Percentiles rank a stretch among this genome's conserved stretches.
These are phyloP conservation scores for Pocillopora verrucosa DNA, from an alignment of 64 coral and sea anemone genomes.

Conservation along the genomic window DNA sequence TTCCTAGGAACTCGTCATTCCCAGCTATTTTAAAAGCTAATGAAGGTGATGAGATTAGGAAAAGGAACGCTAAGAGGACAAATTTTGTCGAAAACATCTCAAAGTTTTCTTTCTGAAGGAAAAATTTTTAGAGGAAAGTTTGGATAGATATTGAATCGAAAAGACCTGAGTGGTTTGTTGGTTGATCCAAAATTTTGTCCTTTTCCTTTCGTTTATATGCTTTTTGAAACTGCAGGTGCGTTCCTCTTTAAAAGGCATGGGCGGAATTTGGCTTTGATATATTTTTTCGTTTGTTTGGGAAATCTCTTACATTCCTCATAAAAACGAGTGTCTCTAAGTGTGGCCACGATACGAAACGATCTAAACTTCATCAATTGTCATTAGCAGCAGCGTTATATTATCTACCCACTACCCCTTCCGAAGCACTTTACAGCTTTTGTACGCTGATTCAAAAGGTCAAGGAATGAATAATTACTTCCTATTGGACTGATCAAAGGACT, in stretches of 20 bases:
- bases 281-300: background rate
- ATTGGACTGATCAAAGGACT: background rate
- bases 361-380: background rate
- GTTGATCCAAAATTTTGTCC: background rate
- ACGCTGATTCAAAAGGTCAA: background rate
- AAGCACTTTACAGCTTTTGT: background rate
- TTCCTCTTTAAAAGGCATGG: background rate
- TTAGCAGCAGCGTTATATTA: background rate
- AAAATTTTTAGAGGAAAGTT: background rate
- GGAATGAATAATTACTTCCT: background rate
- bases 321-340: background rate
- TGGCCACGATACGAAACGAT: background rate
- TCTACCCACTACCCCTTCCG: background rate
- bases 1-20: background rate
- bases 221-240: background rate
- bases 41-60: background rate
- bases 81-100: background rate
- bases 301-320: background rate
- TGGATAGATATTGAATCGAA: background rate
- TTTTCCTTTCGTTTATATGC: background rate
- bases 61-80: background rate
- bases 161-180: background rate
- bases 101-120: background rate
- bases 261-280: too few relatives aligned
- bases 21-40: background rate